Base-by-base conservation (phyloP, 2,888 invertebrate species). In the Deilephila elpenor region DNA sequence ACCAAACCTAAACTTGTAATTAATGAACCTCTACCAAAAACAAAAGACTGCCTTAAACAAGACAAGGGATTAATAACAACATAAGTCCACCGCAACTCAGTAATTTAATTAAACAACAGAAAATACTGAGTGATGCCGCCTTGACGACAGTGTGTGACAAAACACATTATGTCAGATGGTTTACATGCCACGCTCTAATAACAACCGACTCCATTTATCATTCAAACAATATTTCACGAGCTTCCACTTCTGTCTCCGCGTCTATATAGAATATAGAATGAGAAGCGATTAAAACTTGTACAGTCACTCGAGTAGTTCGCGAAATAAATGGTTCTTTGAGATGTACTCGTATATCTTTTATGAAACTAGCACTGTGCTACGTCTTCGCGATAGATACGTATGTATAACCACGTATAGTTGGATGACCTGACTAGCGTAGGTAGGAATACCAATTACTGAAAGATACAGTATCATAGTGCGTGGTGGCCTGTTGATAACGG, bases 151-250 rank as follows among this genome's bases (percentile, higher is more conserved):
- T 79, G 75, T 78, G 78, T 81, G 82, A 82, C 79, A 80, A 78
- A 83, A 78, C 78, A 82, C 77, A 51, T 67, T 67, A 51, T 75
- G 74, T 74, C 78, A 78, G 74, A 83, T 80, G 77, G 81, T 83
- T 83, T 80, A 82, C 84, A 83, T 80, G 78, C 78, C 79, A 75
- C 82, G 82, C 78, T 82, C 78, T 87, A 86, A 86, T 88, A 86
- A 87, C 82, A 77, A 44, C 77, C 32, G 76, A 81, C 79, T 83
- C 83, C 85, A 89, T 89, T 88, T 86, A 88, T 89, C 89, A 89
- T 85, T 79, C 78, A 77, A 83, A 87, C 84, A 86, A 86, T 88
- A 87, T 86, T 86, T 89, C 86, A 85, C 82, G 84, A 84, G 84
- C 84, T 83, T 78, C 81, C 82, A 80, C 82, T 78, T 84, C 77